Conservation (phyloP, 2,797 vertebrate genomes). For the Lindbergichthys nudifrons region DNA sequence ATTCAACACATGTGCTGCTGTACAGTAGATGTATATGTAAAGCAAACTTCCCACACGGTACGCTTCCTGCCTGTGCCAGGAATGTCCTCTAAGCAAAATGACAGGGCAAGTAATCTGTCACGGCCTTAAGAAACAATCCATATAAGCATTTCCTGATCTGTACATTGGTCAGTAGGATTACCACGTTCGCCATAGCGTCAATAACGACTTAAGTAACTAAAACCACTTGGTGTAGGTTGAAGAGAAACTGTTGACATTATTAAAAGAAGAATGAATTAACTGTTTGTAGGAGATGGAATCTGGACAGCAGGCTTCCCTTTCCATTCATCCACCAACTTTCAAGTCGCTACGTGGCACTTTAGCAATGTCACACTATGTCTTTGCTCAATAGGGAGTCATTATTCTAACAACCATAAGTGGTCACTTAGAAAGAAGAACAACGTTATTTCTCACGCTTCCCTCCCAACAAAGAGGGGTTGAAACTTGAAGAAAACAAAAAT, state of each 20-base stretch:
- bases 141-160: neutral
- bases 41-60: slow-evolving; percentile 6
- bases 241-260: neutral
- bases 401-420: neutral
- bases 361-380: neutral
- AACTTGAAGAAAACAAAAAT: no score
- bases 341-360: neutral
- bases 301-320: neutral
- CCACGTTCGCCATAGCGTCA: accelerated
- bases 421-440: neutral
- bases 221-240: neutral
- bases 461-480: no score
- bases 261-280: neutral
- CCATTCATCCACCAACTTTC: neutral
- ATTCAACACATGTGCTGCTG: slow-evolving; percentile 23
- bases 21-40: slow-evolving; percentile 4
- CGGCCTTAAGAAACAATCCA: slow-evolving; percentile 2
- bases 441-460: neutral
- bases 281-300: slow-evolving; percentile 1
- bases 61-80: slow-evolving; percentile 9
- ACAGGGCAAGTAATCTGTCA: slow-evolving; percentile 18
- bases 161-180: neutral
- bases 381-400: neutral
- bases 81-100: neutral
- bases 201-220: neutral